A percentile compares a stretch with the other conserved stretches of the same genome.
Conservation (phyloP, 2,113 vertebrate species). For the Thryonomys swinderianus region DNA sequence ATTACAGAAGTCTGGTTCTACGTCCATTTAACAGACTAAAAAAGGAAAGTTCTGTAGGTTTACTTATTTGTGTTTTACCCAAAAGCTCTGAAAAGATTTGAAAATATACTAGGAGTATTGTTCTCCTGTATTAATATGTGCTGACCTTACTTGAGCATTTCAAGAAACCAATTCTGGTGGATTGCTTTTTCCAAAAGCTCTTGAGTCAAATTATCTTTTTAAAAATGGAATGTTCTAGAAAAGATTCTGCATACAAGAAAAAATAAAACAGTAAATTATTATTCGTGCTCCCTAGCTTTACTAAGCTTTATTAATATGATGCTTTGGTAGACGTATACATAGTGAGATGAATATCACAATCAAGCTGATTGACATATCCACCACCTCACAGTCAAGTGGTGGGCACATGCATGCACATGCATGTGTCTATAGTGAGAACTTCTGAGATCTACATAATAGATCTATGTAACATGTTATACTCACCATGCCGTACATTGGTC, state of each 20-base stretch:
- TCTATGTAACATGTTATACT: background rate
- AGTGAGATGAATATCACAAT: background rate
- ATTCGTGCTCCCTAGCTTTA: background rate
- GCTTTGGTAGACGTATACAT: background rate
- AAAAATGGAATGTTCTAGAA: background rate
- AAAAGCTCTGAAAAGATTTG: constrained; percentile 33
- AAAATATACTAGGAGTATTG: background rate
- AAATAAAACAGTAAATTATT: background rate
- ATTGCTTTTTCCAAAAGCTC: constrained; percentile 29
- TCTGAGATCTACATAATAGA: background rate
- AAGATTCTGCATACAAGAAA: background rate
- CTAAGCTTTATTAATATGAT: background rate
- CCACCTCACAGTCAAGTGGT: background rate
- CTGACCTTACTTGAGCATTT: background rate
- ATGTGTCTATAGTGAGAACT: background rate
- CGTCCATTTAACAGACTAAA: constrained; percentile 19
- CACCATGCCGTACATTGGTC: background rate
- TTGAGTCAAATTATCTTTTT: constrained; percentile 18
- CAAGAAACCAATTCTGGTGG: background rate
- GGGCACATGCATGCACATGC: too few species aligned
- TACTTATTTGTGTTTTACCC: background rate
- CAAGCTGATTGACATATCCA: background rate
- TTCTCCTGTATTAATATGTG: background rate
- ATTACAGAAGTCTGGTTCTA: background rate
- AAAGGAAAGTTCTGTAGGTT: background rate